Percentiles rank a stretch among this genome's conserved stretches.
Conservation (phyloP, 2,113 vertebrate species). For the Pomatorhinus ruficollis region DNA sequence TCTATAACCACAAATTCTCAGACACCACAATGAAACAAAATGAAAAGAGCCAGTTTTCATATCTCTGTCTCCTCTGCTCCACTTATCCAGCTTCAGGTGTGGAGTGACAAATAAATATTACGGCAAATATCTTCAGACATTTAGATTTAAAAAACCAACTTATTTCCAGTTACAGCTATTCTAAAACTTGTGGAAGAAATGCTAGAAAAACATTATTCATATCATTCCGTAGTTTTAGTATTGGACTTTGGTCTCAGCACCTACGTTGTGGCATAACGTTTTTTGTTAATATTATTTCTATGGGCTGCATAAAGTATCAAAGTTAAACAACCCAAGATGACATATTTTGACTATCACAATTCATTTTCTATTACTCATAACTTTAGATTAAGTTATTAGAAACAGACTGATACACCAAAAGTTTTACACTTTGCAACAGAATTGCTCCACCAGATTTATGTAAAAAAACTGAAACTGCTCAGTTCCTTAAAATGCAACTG, state of each 20-base stretch:
- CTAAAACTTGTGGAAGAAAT: not conserved
- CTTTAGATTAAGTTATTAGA: not conserved
- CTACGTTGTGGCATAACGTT: not conserved
- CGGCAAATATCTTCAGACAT: not conserved
- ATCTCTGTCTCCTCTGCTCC: not conserved
- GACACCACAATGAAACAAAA: not conserved
- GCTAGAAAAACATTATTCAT: not conserved
- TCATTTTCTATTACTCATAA: not conserved
- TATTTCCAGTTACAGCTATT: not conserved
- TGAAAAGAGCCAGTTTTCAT: not conserved
- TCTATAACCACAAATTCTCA: not conserved
- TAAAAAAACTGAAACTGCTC: not conserved
- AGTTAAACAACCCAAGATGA: not conserved
- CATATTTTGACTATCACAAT: slow-evolving; percentile 1
- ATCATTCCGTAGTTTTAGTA: not conserved
- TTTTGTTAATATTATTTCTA: not conserved
- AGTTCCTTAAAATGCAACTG: not conserved
- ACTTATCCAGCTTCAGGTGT: not conserved
- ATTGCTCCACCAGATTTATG: not conserved
- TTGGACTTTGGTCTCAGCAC: not conserved
- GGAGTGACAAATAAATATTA: not conserved
- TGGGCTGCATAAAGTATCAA: not conserved
- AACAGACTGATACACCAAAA: not conserved
- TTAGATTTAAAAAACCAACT: not conserved
- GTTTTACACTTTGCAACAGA: not conserved